These are phyloP conservation scores for Thalassoma bifasciatum DNA, from an alignment of 2,113 vertebrate species.

Conservation along the genomic window DNA sequence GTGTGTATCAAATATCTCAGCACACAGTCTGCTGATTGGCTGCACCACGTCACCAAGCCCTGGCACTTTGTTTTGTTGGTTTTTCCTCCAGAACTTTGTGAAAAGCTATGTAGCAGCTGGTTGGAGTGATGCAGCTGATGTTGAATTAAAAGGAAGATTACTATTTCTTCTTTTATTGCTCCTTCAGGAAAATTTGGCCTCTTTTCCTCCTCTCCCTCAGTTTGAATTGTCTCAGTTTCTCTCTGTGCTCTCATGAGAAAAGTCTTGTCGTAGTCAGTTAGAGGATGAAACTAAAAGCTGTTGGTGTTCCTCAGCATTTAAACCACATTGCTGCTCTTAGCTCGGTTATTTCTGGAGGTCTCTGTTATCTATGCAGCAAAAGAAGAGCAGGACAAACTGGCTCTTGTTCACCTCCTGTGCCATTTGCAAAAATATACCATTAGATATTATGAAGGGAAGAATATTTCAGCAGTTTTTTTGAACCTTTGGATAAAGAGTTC, in stretches of 20 bases:
- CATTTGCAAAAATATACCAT: too few relatives aligned
- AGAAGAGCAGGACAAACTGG: conserved; percentile 17
- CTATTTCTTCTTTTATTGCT: conserved; percentile 59
- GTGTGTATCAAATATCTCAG: conserved; percentile 44
- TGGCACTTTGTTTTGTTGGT: background rate
- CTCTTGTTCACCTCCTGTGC: conserved; percentile 42
- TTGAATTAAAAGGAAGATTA: conserved; percentile 36
- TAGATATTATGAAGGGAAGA: too few relatives aligned
- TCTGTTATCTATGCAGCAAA: conserved; percentile 56
- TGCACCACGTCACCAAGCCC: conserved; percentile 7
- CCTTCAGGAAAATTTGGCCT: conserved; percentile 49
- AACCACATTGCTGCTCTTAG: conserved; percentile 1
- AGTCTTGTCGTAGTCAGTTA: conserved; percentile 12
- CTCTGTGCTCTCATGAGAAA: conserved; percentile 35
- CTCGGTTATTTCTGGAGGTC: conserved; percentile 11
- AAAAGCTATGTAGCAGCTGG: conserved; percentile 28
- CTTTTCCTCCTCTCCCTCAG: conserved; percentile 8
- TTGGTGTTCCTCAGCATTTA: conserved; percentile 3
- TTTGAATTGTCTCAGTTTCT: conserved; percentile 27
- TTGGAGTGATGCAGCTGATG: conserved; percentile 32
- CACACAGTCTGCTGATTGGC: background rate
- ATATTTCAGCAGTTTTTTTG: too few relatives aligned
- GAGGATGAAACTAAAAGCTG: conserved; percentile 1
- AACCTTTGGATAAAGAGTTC: too few relatives aligned
- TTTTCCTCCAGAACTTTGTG: conserved; percentile 24